These are phyloP conservation scores for Hycleus phaleratus DNA, from an alignment of 1,140 invertebrate genomes.

Conservation along the genomic window DNA sequence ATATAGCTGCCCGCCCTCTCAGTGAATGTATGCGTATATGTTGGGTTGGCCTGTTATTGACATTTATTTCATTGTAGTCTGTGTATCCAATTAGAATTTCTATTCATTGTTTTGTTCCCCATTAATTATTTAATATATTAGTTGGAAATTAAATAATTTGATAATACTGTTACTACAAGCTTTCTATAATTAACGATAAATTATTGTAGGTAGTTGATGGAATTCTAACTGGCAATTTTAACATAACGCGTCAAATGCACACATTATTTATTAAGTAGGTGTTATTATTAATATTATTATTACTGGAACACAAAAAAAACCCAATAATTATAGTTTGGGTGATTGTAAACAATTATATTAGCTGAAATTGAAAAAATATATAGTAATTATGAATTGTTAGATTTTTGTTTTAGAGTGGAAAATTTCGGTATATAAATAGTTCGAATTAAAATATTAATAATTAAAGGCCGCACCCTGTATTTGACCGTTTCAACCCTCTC, in stretches of 20 bases:
- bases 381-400: too few species aligned
- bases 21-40: too few species aligned
- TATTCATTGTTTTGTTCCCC: constrained; percentile 14
- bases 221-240: constrained; percentile 6
- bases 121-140: constrained; percentile 10
- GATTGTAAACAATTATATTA: too few species aligned
- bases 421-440: too few species aligned
- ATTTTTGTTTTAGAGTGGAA: too few species aligned
- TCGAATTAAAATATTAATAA: too few species aligned
- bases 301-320: too few species aligned
- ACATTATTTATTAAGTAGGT: too few species aligned
- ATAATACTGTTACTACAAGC: constrained; percentile 1
- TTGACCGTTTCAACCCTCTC: not conserved
- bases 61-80: constrained; percentile 33
- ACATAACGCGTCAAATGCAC: not conserved
- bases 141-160: constrained; percentile 23
- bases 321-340: too few species aligned
- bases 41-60: constrained; percentile 26
- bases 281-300: too few species aligned
- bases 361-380: too few species aligned
- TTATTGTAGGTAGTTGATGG: not conserved
- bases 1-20: not conserved
- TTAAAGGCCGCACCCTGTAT: not conserved
- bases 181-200: not conserved
- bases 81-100: constrained; percentile 17